These are phyloP conservation scores for Lymantria dispar DNA, from an alignment of 2,888 invertebrate species.

Conservation along the genomic window DNA sequence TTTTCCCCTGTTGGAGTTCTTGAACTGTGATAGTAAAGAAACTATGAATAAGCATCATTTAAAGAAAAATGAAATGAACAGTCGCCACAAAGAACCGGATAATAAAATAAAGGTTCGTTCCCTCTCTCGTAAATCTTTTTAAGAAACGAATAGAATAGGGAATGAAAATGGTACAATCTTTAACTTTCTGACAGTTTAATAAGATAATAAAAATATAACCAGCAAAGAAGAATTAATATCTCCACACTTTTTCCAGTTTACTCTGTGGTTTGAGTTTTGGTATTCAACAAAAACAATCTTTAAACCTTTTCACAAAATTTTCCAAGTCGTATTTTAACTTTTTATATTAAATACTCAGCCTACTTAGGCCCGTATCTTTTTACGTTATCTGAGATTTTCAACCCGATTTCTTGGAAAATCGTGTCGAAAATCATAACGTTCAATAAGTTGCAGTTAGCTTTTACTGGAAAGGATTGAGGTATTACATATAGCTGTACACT, in stretches of 20 bases:
- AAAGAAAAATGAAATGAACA: constrained; percentile 44
- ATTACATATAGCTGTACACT: constrained; percentile 17
- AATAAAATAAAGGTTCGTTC: constrained; percentile 66
- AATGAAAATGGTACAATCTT: constrained; percentile 71
- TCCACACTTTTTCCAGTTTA: constrained; percentile 28
- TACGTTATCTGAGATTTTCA: constrained; percentile 13
- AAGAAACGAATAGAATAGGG: constrained; percentile 66
- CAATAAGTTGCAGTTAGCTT: constrained; percentile 21
- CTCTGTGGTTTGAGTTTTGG: constrained; percentile 20
- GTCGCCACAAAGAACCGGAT: constrained; percentile 58
- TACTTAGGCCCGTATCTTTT: constrained; percentile 6
- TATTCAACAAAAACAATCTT: constrained; percentile 28
- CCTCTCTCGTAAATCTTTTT: constrained; percentile 63
- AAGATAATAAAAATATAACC: constrained; percentile 76
- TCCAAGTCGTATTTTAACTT: constrained; percentile 11
- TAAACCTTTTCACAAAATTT: constrained; percentile 17
- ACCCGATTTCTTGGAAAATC: constrained; percentile 18
- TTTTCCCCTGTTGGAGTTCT: constrained; percentile 22
- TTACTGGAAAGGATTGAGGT: constrained; percentile 22
- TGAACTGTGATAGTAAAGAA: constrained; percentile 25
- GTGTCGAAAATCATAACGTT: constrained; percentile 15
- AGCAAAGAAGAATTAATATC: constrained; percentile 44
- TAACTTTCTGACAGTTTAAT: constrained; percentile 79
- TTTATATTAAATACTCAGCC: constrained; percentile 5
- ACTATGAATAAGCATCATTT: constrained; percentile 23